Evolutionary conservation across 2,888 invertebrate species (phyloP), one percentile per base, ranked within the genome.

Genomic region (Sinodicranocentrus sp.): DNA sequence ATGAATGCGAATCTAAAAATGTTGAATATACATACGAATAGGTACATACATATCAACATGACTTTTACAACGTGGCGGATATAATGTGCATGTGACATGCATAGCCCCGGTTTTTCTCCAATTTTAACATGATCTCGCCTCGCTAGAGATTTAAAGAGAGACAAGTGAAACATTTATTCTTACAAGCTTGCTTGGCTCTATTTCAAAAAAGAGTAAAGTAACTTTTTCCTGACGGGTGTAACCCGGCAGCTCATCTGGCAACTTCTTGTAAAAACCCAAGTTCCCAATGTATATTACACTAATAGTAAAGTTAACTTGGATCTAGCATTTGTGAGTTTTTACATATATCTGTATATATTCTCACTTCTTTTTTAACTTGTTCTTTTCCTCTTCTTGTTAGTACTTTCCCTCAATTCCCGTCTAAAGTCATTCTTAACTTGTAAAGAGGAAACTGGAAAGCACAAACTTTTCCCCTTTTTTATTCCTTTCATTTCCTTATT

Each of bases 401-500:
- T 61, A 61, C 52, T 63, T 15, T 43, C 44, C 26, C 73, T 28
- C 52, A 23, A 52, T 54, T 76, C 67, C 76, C 21, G 52, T 65
- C 63, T 65, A 57, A 67, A 76, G 76, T 76, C 57, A 52, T 54
- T 44, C 43, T 23, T 23, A 28, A 19, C 28, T 8, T 26, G 52
- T 48, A 63, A 44, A 39, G 59, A 61, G 63, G 75, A 61, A 61
- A 52, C 75, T 52, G 63, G 44, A n/a, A 72, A 72, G 73, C 61
- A 75, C 52, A 65, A 76, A 76, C 76, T 76, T 76, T 76, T 57
- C 17, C 57, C 67, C 52, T 39, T 39, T 39, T 39, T 65, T 65
- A 48, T 65, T 75, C 75, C n/a, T 76, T 76, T 76, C 76, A 76
- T 76, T 76, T 76, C 65, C 76, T 67, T 76, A 76, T 67, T 67